Conservation (phyloP, 1,140 invertebrate genomes). For the Pantala flavescens region DNA sequence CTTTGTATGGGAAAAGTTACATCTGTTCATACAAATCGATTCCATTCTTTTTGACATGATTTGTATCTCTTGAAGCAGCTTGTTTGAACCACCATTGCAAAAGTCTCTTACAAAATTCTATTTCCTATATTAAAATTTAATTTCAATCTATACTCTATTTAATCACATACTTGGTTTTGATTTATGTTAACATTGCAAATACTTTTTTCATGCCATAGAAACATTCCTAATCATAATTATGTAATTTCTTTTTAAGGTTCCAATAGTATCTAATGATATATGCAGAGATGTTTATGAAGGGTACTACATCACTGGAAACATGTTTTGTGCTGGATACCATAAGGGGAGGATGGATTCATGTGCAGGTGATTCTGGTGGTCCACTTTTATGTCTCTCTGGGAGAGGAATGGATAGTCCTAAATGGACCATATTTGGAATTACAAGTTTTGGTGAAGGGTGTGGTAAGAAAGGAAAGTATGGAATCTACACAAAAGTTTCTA, state of each 20-base stretch:
- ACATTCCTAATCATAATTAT: too few species aligned
- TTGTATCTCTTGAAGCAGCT: too few species aligned
- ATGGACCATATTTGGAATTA: constrained; percentile 80
- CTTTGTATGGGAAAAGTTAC: too few species aligned
- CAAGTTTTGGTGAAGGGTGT: constrained; percentile 90
- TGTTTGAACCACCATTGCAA: too few species aligned
- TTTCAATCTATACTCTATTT: too few species aligned
- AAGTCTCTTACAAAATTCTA: too few species aligned
- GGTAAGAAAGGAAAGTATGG: constrained; percentile 83
- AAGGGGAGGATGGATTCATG: constrained; percentile 44
- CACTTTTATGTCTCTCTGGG: constrained; percentile 42
- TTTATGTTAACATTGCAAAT: too few species aligned
- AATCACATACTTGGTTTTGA: too few species aligned
- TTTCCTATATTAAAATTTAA: too few species aligned
- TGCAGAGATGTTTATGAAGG: constrained; percentile 42
- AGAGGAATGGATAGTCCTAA: constrained; percentile 26
- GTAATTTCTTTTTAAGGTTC: constrained; percentile 33
- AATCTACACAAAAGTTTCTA: constrained; percentile 78
- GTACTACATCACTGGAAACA: constrained; percentile 44
- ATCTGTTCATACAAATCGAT: too few species aligned
- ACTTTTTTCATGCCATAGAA: too few species aligned
- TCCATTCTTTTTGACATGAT: too few species aligned
- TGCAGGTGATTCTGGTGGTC: constrained; percentile 56
- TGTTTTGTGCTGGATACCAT: constrained; percentile 49
- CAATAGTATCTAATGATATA: constrained; percentile 37